Base-by-base conservation (phyloP, 2,888 invertebrate species). In the Odontothrips loti region DNA sequence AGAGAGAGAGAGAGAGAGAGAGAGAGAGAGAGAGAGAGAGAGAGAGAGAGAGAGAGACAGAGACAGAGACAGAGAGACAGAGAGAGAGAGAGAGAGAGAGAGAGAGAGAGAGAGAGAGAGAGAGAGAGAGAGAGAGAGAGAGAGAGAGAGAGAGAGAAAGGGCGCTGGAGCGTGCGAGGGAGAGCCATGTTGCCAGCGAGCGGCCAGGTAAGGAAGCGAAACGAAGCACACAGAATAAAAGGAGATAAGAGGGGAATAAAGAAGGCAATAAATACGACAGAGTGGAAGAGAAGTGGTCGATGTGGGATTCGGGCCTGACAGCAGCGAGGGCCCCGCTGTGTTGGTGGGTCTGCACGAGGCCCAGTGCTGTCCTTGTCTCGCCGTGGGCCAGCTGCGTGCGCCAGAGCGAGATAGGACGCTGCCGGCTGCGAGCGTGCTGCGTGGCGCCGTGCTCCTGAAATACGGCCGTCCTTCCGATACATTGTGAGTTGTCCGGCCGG, bases 21-120 rank as follows among this genome's bases (percentile, higher is more conserved):
- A 79, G 47, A 79, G 47, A 47, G 43, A 79, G 43, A 27, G 43
- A 48, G 80, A n/a, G 79, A 29, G 82, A 80, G 27, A 82, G 79
- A 58, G 29, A 82, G 47, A 80, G 43, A 23, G 47, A 79, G 47
- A 79, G 47, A 47, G 29, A 51, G 47, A 47, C 27, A 51, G 17
- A 29, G 20, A 58, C n/a, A n/a, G n/a, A n/a, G n/a, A n/a, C n/a
- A 43, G 23, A 12, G 17, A 15, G 78, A 47, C 23, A 17, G 63
- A 48, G 63, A 79, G 27, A 43, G 9, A 63, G 79, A 8, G 27
- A 23, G 79, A 1, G 29, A 47, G 29, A n/a, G 47, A 43, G 43
- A 47, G 15, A 23, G 47, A 79, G 11, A 20, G 80, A 43, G 51
- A 78, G 29, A 63, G 79, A 27, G 75, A 48, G 47, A n/a, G n/a